Conservation (phyloP, 2,797 vertebrate genomes). For the Eidolon dupreanum region DNA sequence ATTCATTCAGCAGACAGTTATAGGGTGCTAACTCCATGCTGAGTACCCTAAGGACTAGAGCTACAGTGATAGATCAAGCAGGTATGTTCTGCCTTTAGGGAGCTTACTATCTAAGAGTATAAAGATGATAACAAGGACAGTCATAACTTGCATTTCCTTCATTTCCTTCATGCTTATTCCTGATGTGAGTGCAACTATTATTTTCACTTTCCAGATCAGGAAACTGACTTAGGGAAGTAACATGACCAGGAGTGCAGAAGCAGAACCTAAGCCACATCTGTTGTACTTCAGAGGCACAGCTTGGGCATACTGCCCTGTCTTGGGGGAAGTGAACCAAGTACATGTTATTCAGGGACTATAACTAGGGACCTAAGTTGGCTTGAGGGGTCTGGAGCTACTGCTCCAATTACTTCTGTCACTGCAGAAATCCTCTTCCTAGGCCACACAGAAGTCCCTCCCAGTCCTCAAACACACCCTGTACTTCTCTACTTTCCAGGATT, state of each 20-base stretch:
- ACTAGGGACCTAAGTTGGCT: background rate
- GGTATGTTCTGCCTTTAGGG: background rate
- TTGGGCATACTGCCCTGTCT: background rate
- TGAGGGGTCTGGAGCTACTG: background rate
- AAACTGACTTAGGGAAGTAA: background rate
- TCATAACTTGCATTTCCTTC: background rate
- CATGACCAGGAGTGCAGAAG: background rate
- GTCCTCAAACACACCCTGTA: background rate
- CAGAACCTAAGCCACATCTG: background rate
- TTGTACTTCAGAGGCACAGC: background rate
- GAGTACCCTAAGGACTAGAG: background rate
- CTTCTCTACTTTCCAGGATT: background rate
- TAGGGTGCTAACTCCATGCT: background rate
- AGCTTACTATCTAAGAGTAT: background rate
- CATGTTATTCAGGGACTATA: background rate
- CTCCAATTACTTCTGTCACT: background rate
- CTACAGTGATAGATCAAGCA: background rate
- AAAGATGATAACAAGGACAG: background rate
- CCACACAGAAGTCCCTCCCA: background rate
- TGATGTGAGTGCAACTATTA: background rate
- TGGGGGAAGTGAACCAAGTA: background rate
- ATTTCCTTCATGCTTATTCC: background rate
- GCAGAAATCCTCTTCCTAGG: background rate
- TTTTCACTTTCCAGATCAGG: background rate
- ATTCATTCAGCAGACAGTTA: background rate